Percentiles rank a stretch among this genome's conserved stretches.
phyloP scores from a whole-genome alignment of 1,140 invertebrate species.

The Orius laevigatus region DNA sequence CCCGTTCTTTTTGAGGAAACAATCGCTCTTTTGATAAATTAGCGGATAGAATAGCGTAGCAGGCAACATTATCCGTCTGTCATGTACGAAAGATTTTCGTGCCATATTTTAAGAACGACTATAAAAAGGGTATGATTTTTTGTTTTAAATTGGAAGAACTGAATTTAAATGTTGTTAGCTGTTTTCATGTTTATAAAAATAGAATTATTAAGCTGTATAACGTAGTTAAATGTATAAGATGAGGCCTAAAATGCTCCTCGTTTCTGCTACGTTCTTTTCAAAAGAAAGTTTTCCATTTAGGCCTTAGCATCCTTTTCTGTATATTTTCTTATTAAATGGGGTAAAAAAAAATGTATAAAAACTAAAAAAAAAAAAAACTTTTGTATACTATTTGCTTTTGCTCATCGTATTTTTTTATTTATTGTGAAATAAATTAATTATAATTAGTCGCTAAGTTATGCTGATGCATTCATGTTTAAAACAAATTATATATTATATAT shows the following conservation, averaged over 20 bases:
- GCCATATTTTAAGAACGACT: neutral
- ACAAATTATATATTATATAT: neutral
- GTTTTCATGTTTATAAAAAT: constrained; percentile 3
- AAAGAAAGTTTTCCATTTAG: no score
- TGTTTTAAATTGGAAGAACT: constrained; percentile 4
- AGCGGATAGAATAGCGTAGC: neutral
- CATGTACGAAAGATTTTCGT: neutral
- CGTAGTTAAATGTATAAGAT: no score
- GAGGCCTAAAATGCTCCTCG: no score
- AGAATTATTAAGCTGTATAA: no score
- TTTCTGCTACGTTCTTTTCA: no score
- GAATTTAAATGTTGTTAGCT: constrained; percentile 8
- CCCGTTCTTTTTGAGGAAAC: neutral
- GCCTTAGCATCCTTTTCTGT: no score
- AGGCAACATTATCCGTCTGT: neutral
- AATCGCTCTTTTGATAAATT: neutral
- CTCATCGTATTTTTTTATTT: constrained; percentile 5
- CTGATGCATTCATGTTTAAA: no score
- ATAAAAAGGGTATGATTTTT: constrained; percentile 5
- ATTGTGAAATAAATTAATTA: constrained; percentile 6
- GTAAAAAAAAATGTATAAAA: no score
- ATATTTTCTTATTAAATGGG: no score
- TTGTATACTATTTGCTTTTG: constrained; percentile 5
- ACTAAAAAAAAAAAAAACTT: no score
- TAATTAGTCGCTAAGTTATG: neutral